Evolutionary conservation across 2,113 vertebrate species (phyloP).

Genomic region (Empidonax traillii): DNA sequence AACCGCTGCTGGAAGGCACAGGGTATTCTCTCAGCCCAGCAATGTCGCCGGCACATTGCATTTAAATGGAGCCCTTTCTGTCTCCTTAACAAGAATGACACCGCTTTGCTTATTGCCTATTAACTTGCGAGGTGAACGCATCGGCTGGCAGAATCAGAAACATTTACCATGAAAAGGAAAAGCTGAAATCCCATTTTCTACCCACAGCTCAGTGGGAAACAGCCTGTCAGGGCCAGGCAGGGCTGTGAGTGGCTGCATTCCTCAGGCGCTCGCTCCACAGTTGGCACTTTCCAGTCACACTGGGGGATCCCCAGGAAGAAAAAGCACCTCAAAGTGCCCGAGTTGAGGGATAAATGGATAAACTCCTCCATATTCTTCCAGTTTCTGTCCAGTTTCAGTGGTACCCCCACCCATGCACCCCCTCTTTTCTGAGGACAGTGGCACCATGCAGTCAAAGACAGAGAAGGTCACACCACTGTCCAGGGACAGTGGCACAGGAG

Average conservation of each 20-base stretch:
- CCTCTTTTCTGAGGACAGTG: background rate
- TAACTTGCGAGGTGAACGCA: slow-evolving; percentile 60
- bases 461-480: background rate
- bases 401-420: background rate
- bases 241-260: background rate
- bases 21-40: background rate
- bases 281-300: background rate
- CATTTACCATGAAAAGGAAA: slow-evolving; percentile 47
- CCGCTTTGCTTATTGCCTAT: slow-evolving; percentile 52
- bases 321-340: background rate
- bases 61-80: slow-evolving; percentile 26
- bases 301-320: background rate
- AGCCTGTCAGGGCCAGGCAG: background rate
- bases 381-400: background rate
- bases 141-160: slow-evolving; percentile 51
- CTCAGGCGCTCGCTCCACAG: rapidly evolving
- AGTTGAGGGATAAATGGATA: background rate
- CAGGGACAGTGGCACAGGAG: background rate
- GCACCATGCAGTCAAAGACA: rapidly evolving
- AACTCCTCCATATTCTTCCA: background rate
- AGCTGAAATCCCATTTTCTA: slow-evolving; percentile 61
- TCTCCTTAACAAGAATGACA: slow-evolving; percentile 44
- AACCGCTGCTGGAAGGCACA: background rate
- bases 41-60: background rate
- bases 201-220: background rate